Evolutionary conservation across 2,113 vertebrate species (phyloP).

Genomic region (Oenanthe oenanthe): DNA sequence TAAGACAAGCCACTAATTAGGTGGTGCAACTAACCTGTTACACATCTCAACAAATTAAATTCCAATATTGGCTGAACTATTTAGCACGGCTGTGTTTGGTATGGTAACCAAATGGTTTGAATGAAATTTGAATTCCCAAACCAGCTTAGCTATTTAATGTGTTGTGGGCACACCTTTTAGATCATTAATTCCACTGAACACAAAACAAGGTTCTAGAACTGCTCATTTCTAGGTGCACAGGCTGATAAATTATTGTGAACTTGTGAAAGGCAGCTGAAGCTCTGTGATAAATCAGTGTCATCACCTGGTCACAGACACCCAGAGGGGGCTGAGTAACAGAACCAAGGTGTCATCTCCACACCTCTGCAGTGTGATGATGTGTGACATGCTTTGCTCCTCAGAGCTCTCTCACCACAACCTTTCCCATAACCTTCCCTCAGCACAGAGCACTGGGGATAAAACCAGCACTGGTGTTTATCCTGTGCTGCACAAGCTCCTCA

Average conservation of each 20-base stretch:
- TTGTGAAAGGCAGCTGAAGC: not conserved
- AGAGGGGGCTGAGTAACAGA: not conserved
- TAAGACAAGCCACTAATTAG: too few relatives aligned
- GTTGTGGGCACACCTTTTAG: not conserved
- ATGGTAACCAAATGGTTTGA: not conserved
- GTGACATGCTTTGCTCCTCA: not conserved
- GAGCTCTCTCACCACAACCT: not conserved
- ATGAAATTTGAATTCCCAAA: not conserved
- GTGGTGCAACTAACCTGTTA: too few relatives aligned
- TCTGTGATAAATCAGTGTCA: conserved; percentile 1
- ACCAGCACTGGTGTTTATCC: fast-evolving
- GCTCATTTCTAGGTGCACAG: not conserved
- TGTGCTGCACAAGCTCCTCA: not conserved
- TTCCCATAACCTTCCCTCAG: not conserved
- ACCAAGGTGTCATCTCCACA: not conserved
- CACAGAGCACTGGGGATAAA: fast-evolving
- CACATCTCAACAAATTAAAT: not conserved
- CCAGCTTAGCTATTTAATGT: not conserved
- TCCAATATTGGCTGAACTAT: not conserved
- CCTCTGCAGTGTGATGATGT: not conserved
- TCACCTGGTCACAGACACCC: not conserved
- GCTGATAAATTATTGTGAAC: not conserved
- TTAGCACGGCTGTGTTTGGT: not conserved
- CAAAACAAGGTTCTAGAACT: not conserved
- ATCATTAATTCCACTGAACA: not conserved